Conservation (phyloP, 2,113 vertebrate species). For the Psettodes erumei region DNA sequence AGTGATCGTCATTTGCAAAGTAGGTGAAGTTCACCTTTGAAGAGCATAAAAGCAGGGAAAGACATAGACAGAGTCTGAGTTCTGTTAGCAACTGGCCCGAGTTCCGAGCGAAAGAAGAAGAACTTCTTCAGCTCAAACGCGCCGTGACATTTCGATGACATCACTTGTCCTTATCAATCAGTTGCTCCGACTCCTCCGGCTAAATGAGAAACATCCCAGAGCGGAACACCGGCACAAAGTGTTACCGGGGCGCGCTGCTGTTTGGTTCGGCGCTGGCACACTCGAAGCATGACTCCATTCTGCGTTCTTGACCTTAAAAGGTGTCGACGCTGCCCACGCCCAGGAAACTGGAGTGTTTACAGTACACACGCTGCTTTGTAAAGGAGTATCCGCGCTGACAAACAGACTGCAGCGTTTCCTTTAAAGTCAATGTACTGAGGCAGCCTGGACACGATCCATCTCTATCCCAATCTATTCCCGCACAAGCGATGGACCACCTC, state of each 20-base stretch:
- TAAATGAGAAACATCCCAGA: too few relatives aligned
- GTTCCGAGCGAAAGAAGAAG: neutral
- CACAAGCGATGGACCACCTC: constrained; percentile 22
- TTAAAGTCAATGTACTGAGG: constrained; percentile 40
- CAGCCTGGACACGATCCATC: constrained; percentile 35
- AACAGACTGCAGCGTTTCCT: constrained; percentile 33
- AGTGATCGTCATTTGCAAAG: neutral
- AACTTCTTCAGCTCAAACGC: neutral
- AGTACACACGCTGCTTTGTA: constrained; percentile 49
- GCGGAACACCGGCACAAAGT: neutral
- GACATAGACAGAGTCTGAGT: neutral
- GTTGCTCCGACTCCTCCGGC: constrained; percentile 1
- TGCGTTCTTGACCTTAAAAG: constrained; percentile 46
- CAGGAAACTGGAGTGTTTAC: constrained; percentile 55
- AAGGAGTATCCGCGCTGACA: constrained; percentile 35
- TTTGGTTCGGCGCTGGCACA: constrained; percentile 33
- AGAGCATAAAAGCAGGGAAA: neutral
- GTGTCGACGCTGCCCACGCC: constrained; percentile 14
- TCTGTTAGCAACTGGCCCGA: neutral
- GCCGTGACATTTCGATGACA: constrained; percentile 7
- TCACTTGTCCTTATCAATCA: constrained; percentile 10
- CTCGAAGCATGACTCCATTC: constrained; percentile 1
- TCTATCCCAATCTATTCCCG: constrained; percentile 19
- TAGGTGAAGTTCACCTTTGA: neutral
- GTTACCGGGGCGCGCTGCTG: neutral